Base-by-base conservation (phyloP, 2,797 vertebrate genomes). In the Adrianichthys oophorus region DNA sequence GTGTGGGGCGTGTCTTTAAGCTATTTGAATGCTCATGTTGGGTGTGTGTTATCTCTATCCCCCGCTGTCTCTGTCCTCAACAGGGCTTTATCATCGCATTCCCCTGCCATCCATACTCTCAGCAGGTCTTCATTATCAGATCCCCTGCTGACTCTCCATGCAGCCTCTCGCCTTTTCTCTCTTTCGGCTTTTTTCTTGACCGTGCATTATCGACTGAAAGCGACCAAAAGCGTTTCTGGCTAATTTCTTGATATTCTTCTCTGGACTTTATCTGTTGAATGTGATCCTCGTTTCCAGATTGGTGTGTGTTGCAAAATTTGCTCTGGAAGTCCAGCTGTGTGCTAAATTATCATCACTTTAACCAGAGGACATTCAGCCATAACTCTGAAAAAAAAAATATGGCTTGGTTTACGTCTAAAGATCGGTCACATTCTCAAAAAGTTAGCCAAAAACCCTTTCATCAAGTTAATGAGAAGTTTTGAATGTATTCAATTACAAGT, bases 111-210 rank as follows among this genome's bases (percentile, higher is more conserved):
- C 68, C 52, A 1, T 7, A 4, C 56, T 68, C 61, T 62, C 68
- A 41, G 59, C 37, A 12, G 74, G 62, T 67, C 72, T 69, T 73
- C 63, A 76, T 76, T 65, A 82, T 71, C 70, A 50, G 62, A 62
- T 56, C 49, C 68, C 72, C 70, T 3, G 64, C 72, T 61, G 76
- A 23, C 67, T 72, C 56, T 48, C 61, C 21, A 57, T 66, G 48
- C 7, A 26, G 23, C 41, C n/a, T 19, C 19, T 13, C 37, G 15
- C 48, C 17, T 52, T 52, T 57, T 70, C 41, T 17, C 41, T 53
- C 57, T 59, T 53, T 59, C 29, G 18, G 21, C 18, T 17, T 56
- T 64, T 59, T 50, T 70, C 52, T 45, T 58, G 49, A 59, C 59
- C 19, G 4, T 49, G 51, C 23, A n/a, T 41, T 52, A 56, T 70